phyloP scores from a whole-genome alignment of 1,140 invertebrate genomes.

The Scaptomyza montana region DNA sequence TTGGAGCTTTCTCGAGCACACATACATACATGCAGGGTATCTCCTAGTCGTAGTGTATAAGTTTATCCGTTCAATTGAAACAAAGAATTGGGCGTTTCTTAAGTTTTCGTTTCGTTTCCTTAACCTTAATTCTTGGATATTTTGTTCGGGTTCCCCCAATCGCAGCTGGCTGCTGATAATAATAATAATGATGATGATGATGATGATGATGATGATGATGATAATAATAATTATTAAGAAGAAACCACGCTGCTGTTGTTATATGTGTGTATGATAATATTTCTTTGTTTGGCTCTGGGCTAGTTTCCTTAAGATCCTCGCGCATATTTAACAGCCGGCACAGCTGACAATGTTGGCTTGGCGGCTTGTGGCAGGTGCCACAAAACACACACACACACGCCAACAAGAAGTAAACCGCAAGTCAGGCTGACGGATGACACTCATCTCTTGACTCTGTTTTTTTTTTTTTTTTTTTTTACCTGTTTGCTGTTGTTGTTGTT shows the following conservation, averaged over 20 bases:
- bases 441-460: conserved; percentile 24
- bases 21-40: too few species aligned
- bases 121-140: neutral
- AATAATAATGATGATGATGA: conserved; percentile 5
- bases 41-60: too few species aligned
- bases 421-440: conserved; percentile 25
- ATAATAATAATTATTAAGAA: conserved; percentile 1
- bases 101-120: too few species aligned
- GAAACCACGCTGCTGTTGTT: too few species aligned
- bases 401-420: conserved; percentile 34
- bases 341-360: conserved; percentile 59
- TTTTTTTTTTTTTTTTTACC: conserved; percentile 19
- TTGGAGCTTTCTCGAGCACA: too few species aligned
- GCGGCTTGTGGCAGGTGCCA: conserved; percentile 72
- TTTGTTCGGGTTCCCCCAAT: conserved; percentile 13
- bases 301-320: conserved; percentile 36
- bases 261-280: neutral
- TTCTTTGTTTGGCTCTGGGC: conserved; percentile 29
- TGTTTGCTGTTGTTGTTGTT: conserved; percentile 31
- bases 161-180: conserved; percentile 40
- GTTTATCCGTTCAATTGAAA: conserved; percentile 31
- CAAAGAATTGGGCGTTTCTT: conserved; percentile 17
- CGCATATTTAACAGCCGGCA: conserved; percentile 46
- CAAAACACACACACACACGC: conserved; percentile 25
- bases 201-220: conserved; percentile 6